phyloP scores from a whole-genome alignment of 1,140 invertebrate species.

The Aethina tumida region DNA sequence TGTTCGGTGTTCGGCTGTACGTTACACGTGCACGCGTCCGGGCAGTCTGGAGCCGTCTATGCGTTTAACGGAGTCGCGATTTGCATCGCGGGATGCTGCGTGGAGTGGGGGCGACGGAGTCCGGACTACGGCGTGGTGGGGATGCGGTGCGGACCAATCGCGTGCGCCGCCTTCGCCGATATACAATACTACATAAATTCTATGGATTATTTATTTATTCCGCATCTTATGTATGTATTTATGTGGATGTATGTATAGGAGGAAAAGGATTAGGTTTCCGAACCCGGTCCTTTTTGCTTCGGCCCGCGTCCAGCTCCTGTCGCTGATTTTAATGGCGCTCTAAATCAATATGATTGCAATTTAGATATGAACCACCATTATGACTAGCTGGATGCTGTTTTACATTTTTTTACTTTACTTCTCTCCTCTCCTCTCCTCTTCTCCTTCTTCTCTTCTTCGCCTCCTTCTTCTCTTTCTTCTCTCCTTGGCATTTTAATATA shows the following conservation, averaged over 20 bases:
- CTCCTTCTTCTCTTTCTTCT: too few species aligned
- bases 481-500: too few species aligned
- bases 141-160: slow-evolving; percentile 27
- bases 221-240: slow-evolving; percentile 37
- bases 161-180: slow-evolving; percentile 23
- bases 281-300: slow-evolving; percentile 3
- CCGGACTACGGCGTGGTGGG: slow-evolving; percentile 30
- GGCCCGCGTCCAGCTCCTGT: slow-evolving; percentile 12
- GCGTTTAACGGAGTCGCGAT: slow-evolving; percentile 28
- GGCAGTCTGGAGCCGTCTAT: slow-evolving; percentile 22
- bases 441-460: too few species aligned
- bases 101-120: slow-evolving; percentile 22
- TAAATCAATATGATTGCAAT: slow-evolving; percentile 26
- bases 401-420: too few species aligned
- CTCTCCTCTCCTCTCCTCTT: too few species aligned
- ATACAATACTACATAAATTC: slow-evolving; percentile 40
- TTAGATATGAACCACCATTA: too few species aligned
- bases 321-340: slow-evolving; percentile 24
- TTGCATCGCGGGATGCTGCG: slow-evolving; percentile 30
- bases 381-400: too few species aligned
- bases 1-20: slow-evolving; percentile 5
- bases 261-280: slow-evolving; percentile 29
- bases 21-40: slow-evolving; percentile 5
- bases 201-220: slow-evolving; percentile 41
- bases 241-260: slow-evolving; percentile 37